Evolutionary conservation across 2,113 vertebrate genomes (phyloP), one percentile per base, ranked within the genome.

Genomic region (Epinephelus fuscoguttatus): DNA sequence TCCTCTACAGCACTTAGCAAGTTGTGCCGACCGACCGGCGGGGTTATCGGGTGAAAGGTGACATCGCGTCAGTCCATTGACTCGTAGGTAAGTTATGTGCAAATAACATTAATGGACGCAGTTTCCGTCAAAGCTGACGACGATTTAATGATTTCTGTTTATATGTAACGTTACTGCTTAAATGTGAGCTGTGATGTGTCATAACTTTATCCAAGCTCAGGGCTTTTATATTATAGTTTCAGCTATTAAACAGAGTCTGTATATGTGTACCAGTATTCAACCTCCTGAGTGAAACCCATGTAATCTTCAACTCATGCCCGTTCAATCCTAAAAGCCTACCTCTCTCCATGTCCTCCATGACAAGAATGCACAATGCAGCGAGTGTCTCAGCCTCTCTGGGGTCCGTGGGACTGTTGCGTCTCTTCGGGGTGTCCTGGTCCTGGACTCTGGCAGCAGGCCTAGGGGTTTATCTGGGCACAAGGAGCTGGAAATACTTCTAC

Each of bases 401-500:
- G 25, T 95, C 95, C n/a, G 17, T 96, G 89, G 94, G 95, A 85
- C 88, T 96, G 85, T 80, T 96, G 67, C 95, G 96, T 30, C 88
- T 97, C 70, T 89, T 97, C 11, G 96, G 96, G 23, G 90, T 97
- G 64, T 96, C 97, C 70, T 98, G 97, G 97, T 84, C 95, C 79
- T 98, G 97, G 97, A 97, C 96, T 76, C 23, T 97, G 45, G 96
- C 95, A 27, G 97, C 95, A 1, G 94, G 96, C 27, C 81, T 98
- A 18, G 95, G 96, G 3, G 81, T 98, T 23, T 97, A 97, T 92
- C 92, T 98, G 67, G 96, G 96, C 42, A 91, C 95, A 2, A 97
- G 96, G 4, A 97, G 96, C 30, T 98, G 97, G 97, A 95, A 94
- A 49, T 97, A 96, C 91, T 94, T 98, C 82, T 96, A 97, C 75